Base-by-base conservation (phyloP, 2,113 vertebrate species). In the Indri indri region DNA sequence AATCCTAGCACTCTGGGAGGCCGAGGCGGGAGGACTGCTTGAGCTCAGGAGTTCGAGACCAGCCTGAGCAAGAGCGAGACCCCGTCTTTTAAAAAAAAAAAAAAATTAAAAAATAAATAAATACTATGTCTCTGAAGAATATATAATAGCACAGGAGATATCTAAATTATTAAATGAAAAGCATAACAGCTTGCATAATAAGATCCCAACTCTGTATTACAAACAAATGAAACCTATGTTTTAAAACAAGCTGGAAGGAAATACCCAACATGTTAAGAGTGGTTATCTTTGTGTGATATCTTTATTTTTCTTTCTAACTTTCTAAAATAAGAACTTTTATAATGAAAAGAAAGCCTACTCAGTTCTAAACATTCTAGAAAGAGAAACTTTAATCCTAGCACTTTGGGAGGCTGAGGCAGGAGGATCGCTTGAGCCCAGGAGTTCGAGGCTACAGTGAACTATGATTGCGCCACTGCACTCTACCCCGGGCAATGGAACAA, bases 291-390 rank as follows among this genome's bases (percentile, higher is more conserved):
- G 2, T 73, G 30, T 71, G 42, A 83, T 71, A 8, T 74, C 63
- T n/a, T 37, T 42, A 57, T 87, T 73, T 73, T 96, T 63, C 91
- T 95, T 93, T 40, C 81, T 87, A 50, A 47, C 40, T 80, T 91
- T 77, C 61, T 70, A 70, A 71, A 74, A 47, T n/a, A 73, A 65
- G 22, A 92, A 57, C 54, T 92, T 59, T 95, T 80, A 73, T 52
- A 88, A 59, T 9, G 32, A 27, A 89, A 85, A 27, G n/a, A 93
- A 93, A 81, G 32, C 12, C 25, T 23, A 40, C 70, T 89, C 25
- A 54, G 32, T 40, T 94, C 45, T 2, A 50, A 57, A 90, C 66
- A 17, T 22, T 93, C 63, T 63, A 57, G 70, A 90, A 85, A 79
- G 25, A 8, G 50, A 83, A 92, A 80, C 52, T 66, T 81, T 30